Base-by-base conservation (phyloP, 2,797 vertebrate genomes). In the Microctenopoma steveboyesi region DNA sequence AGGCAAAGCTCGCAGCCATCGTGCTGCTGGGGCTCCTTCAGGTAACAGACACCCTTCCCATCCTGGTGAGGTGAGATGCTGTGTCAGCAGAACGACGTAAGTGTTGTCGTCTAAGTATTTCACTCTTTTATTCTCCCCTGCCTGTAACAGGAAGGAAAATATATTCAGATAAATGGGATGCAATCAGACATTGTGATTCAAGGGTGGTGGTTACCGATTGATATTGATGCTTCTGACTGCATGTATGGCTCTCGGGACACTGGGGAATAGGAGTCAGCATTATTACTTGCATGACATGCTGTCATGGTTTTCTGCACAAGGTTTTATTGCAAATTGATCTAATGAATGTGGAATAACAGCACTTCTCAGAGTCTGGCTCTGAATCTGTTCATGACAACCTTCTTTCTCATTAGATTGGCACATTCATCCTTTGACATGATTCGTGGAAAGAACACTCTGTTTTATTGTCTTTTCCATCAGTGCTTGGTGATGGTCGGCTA, bases 31-130 rank as follows among this genome's bases (percentile, higher is more conserved):
- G 48, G 42, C 39, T 67, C 58, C 72, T 78, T 18, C 58, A 65
- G 70, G 60, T 66, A 61, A 66, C 61, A 11, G 14, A 12, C 30
- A 53, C 56, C 46, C 25, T 70, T 72, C 79, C 72, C 64, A 28
- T 81, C 55, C 39, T n/a, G 73, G 77, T 54, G 62, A 70, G 5
- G 5, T 33, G 59, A 77, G 46, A 3, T 82, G 80, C 78, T 74
- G 75, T 18, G 79, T 86, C 78, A 86, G 81, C 75, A 13, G 5
- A 72, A 54, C 55, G n/a, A 48, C 46, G 3, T 10, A 18, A 14
- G 51, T 10, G 59, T 27, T 56, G 68, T 74, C 58, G 68, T 74
- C 58, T 64, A 63, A 82, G 18, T 46, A 12, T 76, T 76, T 77
- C 59, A 57, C 43, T 13, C 50, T 63, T 57, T 1, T 43, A 48